Base-by-base conservation (phyloP, 2,113 vertebrate genomes). In the Nothoprocta pentlandii region DNA sequence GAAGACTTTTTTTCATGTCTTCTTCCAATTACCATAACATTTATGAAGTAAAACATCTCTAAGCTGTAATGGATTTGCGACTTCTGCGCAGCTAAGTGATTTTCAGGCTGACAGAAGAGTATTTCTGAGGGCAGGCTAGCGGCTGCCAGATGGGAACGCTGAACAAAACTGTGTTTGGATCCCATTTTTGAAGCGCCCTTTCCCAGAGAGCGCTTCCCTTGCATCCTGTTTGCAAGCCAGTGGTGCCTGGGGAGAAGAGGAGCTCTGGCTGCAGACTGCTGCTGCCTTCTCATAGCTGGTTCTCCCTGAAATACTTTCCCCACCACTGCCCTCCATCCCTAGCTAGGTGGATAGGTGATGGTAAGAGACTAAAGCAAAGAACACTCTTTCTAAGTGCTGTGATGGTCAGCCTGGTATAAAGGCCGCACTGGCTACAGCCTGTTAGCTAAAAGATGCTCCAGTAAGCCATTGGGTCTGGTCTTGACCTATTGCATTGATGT, bases 21-120 rank as follows among this genome's bases (percentile, higher is more conserved):
- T 90, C 58, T 92, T 12, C 23, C 23, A 49, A 12, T 88, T 87
- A 41, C 66, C 22, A 1, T 71, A 89, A 69, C 26, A 6, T 54
- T 95, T 79, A 63, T 58, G 74, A 93, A 58, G 46, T 67, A 30
- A 63, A 70, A 30, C 25, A 42, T 81, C 62, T 85, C 47, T 19
- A 42, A 82, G 25, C 49, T 91, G 28, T 85, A 82, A 85, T 5
- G 1, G 53, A 66, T 79, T 44, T 36, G 3, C 0, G 3, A 3
- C 23, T 69, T 93, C 91, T 87, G 46, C 56, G 23, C 49, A 89
- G 44, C 58, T 73, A 76, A 68, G 44, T 87, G 70, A 44, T 82
- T 94, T 81, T 89, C 41, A 54, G 10, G 34, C 49, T 73, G 78
- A 44, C 30, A 30, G 78, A 90, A 80, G 23, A 66, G 1, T 64